Conservation (phyloP, 1,140 invertebrate species). For the Cyclargus thomasi region DNA sequence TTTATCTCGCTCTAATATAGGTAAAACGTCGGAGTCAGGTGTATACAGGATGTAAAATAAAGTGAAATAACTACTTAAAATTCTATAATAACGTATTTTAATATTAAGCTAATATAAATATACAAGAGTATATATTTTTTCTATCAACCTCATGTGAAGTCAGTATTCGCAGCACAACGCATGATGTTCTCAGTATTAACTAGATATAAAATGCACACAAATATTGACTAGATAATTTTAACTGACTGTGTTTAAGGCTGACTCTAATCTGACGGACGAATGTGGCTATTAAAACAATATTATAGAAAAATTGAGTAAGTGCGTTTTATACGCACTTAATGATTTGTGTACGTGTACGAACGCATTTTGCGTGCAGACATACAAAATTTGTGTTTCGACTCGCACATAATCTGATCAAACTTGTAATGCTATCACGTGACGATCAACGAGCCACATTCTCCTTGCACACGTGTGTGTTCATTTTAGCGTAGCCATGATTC, state of each 20-base stretch:
- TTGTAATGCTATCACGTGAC: background rate
- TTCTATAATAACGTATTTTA: conserved; percentile 18
- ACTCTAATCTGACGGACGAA: conserved; percentile 8
- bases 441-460: background rate
- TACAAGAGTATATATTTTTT: conserved; percentile 17
- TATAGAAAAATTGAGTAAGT: too few relatives aligned
- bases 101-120: conserved; percentile 17
- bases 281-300: background rate
- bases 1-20: conserved; percentile 7
- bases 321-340: too few relatives aligned
- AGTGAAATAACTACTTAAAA: conserved; percentile 1
- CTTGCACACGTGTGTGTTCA: conserved; percentile 9
- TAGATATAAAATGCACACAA: conserved; percentile 35
- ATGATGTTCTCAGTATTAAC: conserved; percentile 57
- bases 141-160: conserved; percentile 22
- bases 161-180: conserved; percentile 32
- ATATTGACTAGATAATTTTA: conserved; percentile 17
- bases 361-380: background rate
- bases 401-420: too few relatives aligned
- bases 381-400: too few relatives aligned
- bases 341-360: background rate
- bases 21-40: background rate
- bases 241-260: conserved; percentile 14
- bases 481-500: background rate
- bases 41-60: conserved; percentile 10